phyloP scores from a whole-genome alignment of 2,888 invertebrate species.

The Stenodera caucasica region DNA sequence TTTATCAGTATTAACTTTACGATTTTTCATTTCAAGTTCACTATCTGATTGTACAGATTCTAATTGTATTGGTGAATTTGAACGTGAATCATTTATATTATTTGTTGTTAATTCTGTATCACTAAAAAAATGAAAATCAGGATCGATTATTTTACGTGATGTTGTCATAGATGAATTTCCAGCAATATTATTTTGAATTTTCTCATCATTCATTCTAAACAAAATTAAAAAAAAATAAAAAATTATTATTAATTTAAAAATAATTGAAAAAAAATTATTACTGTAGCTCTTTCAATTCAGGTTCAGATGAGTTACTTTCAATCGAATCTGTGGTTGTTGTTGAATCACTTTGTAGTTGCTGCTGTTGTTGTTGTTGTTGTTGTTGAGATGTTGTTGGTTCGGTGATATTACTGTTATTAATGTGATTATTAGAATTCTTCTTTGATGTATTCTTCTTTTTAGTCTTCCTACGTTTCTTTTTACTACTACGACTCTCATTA shows the following conservation, averaged over 20 bases:
- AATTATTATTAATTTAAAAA: background rate
- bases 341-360: slow-evolving; percentile 45
- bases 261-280: slow-evolving; percentile 32
- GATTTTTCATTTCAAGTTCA: slow-evolving; percentile 76
- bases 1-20: slow-evolving; percentile 51
- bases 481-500: slow-evolving; percentile 62
- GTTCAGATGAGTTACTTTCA: slow-evolving; percentile 53
- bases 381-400: background rate
- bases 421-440: slow-evolving; percentile 61
- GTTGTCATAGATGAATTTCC: background rate
- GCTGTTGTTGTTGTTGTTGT: slow-evolving; percentile 34
- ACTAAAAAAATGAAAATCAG: slow-evolving; percentile 87
- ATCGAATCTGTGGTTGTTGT: slow-evolving; percentile 49
- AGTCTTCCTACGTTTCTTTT: slow-evolving; percentile 79
- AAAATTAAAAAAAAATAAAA: slow-evolving; percentile 4
- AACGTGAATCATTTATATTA: slow-evolving; percentile 64
- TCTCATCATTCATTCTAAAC: slow-evolving; percentile 21
- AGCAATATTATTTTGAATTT: background rate
- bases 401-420: background rate
- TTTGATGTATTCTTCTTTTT: slow-evolving; percentile 78
- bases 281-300: slow-evolving; percentile 53
- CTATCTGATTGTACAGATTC: slow-evolving; percentile 80
- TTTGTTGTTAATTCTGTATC: slow-evolving; percentile 82
- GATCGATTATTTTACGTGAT: slow-evolving; percentile 56
- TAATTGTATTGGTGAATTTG: slow-evolving; percentile 73